These are phyloP conservation scores for Monopis laevigella DNA, from an alignment of 2,888 invertebrate species.

Conservation along the genomic window DNA sequence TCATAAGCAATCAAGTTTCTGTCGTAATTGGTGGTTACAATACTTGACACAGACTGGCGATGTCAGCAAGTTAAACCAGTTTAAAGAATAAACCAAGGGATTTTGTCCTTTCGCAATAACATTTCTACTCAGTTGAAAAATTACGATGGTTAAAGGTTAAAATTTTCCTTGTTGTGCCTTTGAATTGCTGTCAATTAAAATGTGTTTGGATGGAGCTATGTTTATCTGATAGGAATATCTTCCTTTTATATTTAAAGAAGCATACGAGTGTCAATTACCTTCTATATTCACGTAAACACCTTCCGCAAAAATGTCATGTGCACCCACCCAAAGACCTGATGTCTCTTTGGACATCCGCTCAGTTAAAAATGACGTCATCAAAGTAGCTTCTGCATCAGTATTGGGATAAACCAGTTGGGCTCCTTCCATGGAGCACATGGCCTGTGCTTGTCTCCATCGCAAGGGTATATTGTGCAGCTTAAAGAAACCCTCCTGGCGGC, in stretches of 20 bases:
- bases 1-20: too few relatives aligned
- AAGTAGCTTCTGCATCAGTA: background rate
- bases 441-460: background rate
- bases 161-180: too few relatives aligned
- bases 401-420: background rate
- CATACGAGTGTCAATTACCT: background rate
- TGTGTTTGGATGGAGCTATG: too few relatives aligned
- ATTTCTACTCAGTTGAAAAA: too few relatives aligned
- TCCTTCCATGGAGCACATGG: background rate
- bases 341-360: background rate
- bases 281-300: conserved; percentile 1
- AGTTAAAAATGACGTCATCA: background rate
- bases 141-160: too few relatives aligned
- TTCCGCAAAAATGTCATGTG: conserved; percentile 8
- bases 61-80: too few relatives aligned
- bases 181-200: too few relatives aligned
- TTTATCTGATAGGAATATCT: too few relatives aligned
- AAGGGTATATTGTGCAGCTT: background rate
- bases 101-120: too few relatives aligned
- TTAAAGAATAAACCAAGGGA: too few relatives aligned
- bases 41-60: too few relatives aligned
- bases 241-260: background rate
- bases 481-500: conserved; percentile 1
- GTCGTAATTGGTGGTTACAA: too few relatives aligned
- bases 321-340: background rate